phyloP scores from a whole-genome alignment of 2,113 vertebrate genomes.

The Speoplatyrhinus poulsoni region DNA sequence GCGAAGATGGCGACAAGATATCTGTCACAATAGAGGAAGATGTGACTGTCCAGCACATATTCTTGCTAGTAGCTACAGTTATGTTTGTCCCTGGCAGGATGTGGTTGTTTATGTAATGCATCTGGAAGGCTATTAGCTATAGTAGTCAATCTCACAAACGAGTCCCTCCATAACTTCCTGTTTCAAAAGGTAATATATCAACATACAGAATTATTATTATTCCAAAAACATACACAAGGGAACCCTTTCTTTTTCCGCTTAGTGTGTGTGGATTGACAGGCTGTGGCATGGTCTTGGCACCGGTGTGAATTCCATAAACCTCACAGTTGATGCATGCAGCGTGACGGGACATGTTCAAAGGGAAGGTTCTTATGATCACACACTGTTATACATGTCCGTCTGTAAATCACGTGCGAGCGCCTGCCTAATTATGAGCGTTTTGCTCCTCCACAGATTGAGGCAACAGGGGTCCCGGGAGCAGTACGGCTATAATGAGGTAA shows the following conservation, averaged over 20 bases:
- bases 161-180: too few species aligned
- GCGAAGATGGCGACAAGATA: too few species aligned
- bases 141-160: too few species aligned
- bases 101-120: too few species aligned
- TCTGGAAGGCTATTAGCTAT: too few species aligned
- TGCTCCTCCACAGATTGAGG: constrained; percentile 67
- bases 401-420: not conserved
- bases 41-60: too few species aligned
- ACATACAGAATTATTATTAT: too few species aligned
- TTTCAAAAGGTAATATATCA: too few species aligned
- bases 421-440: not conserved
- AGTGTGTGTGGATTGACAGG: constrained; percentile 17
- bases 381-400: not conserved
- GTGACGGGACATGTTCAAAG: constrained; percentile 39
- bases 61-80: too few species aligned
- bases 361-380: constrained; percentile 1
- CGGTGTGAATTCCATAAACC: constrained; percentile 48
- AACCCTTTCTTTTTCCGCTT: not conserved
- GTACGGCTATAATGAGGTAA: constrained; percentile 79
- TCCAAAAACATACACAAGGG: too few species aligned
- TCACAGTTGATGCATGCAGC: constrained; percentile 37
- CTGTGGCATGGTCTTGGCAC: constrained; percentile 39
- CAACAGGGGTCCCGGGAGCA: constrained; percentile 67
- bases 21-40: too few species aligned
- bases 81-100: too few species aligned